Conservation (phyloP, 2,888 invertebrate species). For the Rhagium mordax region DNA sequence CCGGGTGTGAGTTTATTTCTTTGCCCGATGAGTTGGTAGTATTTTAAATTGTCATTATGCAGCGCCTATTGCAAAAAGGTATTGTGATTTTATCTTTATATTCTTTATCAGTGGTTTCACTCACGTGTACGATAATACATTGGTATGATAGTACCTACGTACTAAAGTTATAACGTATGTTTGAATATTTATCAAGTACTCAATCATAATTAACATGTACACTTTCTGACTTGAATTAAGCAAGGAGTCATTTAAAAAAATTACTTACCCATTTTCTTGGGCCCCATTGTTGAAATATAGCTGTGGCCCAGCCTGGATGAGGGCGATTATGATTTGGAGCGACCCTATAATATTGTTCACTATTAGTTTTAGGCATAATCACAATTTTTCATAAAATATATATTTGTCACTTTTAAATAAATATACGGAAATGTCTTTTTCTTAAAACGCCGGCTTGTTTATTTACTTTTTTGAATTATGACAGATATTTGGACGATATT, state of each 20-base stretch:
- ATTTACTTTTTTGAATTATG: slow-evolving; percentile 39
- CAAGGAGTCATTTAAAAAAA: not conserved
- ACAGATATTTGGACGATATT: slow-evolving; percentile 6
- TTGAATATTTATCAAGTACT: not conserved
- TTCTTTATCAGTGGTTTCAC: not conserved
- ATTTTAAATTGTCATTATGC: slow-evolving; percentile 18
- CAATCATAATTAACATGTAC: not conserved
- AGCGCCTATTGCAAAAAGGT: slow-evolving; percentile 8
- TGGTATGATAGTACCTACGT: no score
- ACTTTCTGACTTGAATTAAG: slow-evolving; percentile 4
- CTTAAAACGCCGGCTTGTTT: slow-evolving; percentile 38
- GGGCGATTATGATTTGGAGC: slow-evolving; percentile 39
- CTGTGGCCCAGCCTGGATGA: slow-evolving; percentile 43
- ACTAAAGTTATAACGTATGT: no score
- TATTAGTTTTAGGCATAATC: slow-evolving; percentile 54
- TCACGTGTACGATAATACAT: not conserved
- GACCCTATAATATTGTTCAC: slow-evolving; percentile 54
- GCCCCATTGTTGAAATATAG: slow-evolving; percentile 48
- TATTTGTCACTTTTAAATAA: slow-evolving; percentile 32
- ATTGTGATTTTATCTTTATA: not conserved
- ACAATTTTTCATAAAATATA: slow-evolving; percentile 45
- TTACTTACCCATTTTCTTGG: slow-evolving; percentile 52
- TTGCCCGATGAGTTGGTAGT: slow-evolving; percentile 14
- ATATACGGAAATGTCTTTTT: slow-evolving; percentile 25
- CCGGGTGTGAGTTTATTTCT: not conserved